Evolutionary conservation across 2,113 vertebrate species (phyloP).

Genomic region (Holacanthus passer): DNA sequence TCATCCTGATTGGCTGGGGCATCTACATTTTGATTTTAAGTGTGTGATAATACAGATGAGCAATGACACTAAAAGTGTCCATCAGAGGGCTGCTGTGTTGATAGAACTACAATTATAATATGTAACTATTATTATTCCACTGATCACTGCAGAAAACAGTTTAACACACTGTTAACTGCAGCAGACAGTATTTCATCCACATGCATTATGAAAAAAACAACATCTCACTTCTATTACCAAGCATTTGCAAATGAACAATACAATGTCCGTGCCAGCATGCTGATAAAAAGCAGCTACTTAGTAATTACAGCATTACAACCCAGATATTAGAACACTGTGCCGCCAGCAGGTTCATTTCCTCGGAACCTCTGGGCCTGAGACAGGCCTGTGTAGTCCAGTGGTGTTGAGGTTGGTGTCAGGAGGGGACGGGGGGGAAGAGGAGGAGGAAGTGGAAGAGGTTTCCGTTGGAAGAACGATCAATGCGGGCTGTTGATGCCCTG

Average conservation of each 20-base stretch:
- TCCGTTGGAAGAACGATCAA: conserved; percentile 86
- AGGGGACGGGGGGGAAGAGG: conserved; percentile 88
- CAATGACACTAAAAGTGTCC: conserved; percentile 21
- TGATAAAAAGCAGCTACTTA: conserved; percentile 65
- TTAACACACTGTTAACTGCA: conserved; percentile 40
- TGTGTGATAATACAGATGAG: conserved; percentile 21
- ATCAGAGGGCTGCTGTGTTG: conserved; percentile 21
- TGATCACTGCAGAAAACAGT: conserved; percentile 47
- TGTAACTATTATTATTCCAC: conserved; percentile 50
- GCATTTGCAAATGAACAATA: conserved; percentile 68
- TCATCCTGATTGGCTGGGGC: conserved; percentile 8
- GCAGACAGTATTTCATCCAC: conserved; percentile 59
- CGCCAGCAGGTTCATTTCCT: conserved; percentile 82
- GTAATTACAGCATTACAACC: conserved; percentile 68
- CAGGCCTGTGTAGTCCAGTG: conserved; percentile 90
- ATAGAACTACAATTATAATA: conserved; percentile 49
- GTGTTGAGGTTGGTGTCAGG: conserved; percentile 86
- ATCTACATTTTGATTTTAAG: conserved; percentile 18
- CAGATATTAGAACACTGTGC: conserved; percentile 45
- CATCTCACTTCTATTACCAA: conserved; percentile 59
- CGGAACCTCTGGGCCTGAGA: conserved; percentile 92
- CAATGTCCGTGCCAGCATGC: conserved; percentile 75
- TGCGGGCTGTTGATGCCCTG: conserved; percentile 83
- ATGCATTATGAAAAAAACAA: conserved; percentile 65
- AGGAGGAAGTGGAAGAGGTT: conserved; percentile 86